Conservation (phyloP, 23 tunicate genomes). For the Diplosoma virens region DNA sequence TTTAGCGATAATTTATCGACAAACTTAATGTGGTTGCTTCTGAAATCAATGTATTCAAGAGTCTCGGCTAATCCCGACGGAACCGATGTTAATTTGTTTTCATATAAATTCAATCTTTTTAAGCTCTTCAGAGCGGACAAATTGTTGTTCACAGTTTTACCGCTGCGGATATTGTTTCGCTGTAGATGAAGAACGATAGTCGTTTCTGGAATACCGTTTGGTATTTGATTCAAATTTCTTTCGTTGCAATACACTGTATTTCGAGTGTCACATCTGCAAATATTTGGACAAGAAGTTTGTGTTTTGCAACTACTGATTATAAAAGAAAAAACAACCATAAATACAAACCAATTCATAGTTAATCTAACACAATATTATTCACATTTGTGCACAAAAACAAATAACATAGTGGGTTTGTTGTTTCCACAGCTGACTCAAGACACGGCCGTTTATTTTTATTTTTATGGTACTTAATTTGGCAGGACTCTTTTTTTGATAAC, state of each 20-base stretch:
- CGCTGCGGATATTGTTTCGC: slow-evolving; percentile 51
- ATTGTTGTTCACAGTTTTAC: slow-evolving; percentile 36
- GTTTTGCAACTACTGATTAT: too few species aligned
- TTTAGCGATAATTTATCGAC: slow-evolving; percentile 37
- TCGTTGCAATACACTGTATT: slow-evolving; percentile 70
- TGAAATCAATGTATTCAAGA: slow-evolving; percentile 14
- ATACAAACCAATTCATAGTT: too few species aligned
- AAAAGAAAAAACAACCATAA: too few species aligned
- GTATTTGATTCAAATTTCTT: slow-evolving; percentile 33
- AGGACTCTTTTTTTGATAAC: too few species aligned
- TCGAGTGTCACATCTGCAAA: slow-evolving; percentile 65
- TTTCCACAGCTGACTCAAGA: too few species aligned
- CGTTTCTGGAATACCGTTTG: slow-evolving; percentile 66
- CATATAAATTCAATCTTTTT: slow-evolving; percentile 24
- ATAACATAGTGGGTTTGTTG: too few species aligned
- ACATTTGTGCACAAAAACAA: too few species aligned
- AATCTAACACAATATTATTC: too few species aligned
- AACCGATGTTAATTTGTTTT: slow-evolving; percentile 47
- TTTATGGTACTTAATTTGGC: too few species aligned
- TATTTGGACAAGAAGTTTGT: slow-evolving; percentile 74
- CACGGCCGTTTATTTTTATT: too few species aligned
- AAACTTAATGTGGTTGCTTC: slow-evolving; percentile 41
- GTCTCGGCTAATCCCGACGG: slow-evolving; percentile 54
- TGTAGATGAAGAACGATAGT: slow-evolving; percentile 47
- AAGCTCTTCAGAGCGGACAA: slow-evolving; percentile 17